A percentile compares a stretch with the other conserved stretches of the same genome.
phyloP scores from a whole-genome alignment of 2,113 vertebrate species.

The Nannospalax galili region DNA sequence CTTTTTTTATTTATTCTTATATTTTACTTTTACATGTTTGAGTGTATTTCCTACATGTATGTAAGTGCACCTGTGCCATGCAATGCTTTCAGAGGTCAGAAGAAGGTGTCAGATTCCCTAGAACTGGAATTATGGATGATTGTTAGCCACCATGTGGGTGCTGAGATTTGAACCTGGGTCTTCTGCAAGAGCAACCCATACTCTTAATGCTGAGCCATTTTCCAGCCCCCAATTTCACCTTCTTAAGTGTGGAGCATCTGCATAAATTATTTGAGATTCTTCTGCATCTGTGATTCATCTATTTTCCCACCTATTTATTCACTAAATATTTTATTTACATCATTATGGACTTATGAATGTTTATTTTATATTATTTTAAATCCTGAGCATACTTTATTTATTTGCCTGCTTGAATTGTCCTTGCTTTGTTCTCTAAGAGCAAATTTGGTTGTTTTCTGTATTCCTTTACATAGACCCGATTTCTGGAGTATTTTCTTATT shows the following conservation, averaged over 20 bases:
- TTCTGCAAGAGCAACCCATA: too few species aligned
- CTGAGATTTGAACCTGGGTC: too few species aligned
- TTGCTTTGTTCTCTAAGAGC: background rate
- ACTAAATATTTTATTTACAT: background rate
- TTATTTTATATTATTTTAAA: background rate
- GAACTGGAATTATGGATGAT: too few species aligned
- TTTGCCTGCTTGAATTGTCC: background rate
- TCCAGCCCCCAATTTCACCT: too few species aligned
- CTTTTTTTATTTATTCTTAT: too few species aligned
- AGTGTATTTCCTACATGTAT: too few species aligned
- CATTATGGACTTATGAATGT: background rate
- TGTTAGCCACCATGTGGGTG: too few species aligned
- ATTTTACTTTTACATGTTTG: too few species aligned
- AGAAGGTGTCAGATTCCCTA: too few species aligned
- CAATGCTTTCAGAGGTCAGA: too few species aligned
- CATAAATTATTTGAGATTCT: background rate
- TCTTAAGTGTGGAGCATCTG: background rate
- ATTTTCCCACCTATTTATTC: background rate
- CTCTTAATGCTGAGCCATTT: too few species aligned
- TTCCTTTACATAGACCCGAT: background rate
- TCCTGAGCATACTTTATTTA: slow-evolving; percentile 16
- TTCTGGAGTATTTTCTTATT: background rate
- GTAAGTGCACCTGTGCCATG: too few species aligned
- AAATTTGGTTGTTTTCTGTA: background rate
- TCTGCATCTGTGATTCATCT: background rate